These are phyloP conservation scores for Brachyopa scutellaris DNA, from an alignment of 2,888 invertebrate genomes.

Conservation along the genomic window DNA sequence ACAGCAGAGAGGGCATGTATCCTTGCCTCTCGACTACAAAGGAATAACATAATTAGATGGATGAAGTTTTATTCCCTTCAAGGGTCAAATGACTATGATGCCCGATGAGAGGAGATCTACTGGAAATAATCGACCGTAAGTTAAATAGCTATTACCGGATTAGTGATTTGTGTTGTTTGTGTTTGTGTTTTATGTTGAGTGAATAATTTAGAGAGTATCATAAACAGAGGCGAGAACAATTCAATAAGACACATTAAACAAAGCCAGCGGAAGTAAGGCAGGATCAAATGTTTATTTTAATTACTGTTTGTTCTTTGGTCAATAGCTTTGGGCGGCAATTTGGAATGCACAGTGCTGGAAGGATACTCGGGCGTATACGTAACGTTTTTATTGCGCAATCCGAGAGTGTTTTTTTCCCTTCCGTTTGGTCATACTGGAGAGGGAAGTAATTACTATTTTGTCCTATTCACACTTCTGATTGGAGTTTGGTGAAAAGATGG, in stretches of 20 bases:
- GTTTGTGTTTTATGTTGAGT: slow-evolving; percentile 45
- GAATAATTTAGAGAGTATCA: slow-evolving; percentile 25
- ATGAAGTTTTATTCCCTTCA: slow-evolving; percentile 30
- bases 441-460: slow-evolving; percentile 9
- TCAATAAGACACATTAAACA: slow-evolving; percentile 40
- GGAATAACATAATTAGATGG: slow-evolving; percentile 56
- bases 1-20: neutral
- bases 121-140: slow-evolving; percentile 61
- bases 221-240: slow-evolving; percentile 60
- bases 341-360: neutral
- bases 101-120: slow-evolving; percentile 5
- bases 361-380: neutral
- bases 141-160: slow-evolving; percentile 52
- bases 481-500: neutral
- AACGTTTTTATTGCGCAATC: slow-evolving; percentile 2
- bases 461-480: slow-evolving; percentile 9
- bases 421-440: neutral
- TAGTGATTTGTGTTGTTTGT: slow-evolving; percentile 30
- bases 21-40: neutral
- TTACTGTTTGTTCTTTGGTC: slow-evolving; percentile 27
- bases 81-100: slow-evolving; percentile 29
- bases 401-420: neutral
- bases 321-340: slow-evolving; percentile 5
- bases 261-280: neutral
- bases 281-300: slow-evolving; percentile 48